These are phyloP conservation scores for Diachasma alloeum DNA, from an alignment of 1,140 invertebrate species.

Conservation along the genomic window DNA sequence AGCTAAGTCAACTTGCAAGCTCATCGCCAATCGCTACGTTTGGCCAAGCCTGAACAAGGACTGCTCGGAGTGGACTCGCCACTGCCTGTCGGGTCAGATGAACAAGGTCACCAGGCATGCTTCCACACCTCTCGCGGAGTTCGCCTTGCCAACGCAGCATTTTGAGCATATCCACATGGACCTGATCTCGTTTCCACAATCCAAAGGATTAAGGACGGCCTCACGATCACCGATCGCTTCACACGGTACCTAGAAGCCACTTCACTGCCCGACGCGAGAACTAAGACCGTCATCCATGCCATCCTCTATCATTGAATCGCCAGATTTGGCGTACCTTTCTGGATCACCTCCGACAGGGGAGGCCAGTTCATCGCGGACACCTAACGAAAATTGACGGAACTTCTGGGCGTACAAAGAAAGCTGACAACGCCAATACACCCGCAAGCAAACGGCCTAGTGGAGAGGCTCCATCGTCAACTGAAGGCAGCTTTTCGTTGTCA, in stretches of 20 bases:
- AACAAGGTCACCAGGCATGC: background rate
- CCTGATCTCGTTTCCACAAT: background rate
- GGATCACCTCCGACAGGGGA: no score
- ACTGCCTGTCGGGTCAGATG: no score
- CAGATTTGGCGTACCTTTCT: no score
- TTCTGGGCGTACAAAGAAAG: no score
- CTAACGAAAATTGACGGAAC: no score
- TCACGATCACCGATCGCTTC: background rate
- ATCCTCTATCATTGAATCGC: no score
- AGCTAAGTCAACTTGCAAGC: background rate
- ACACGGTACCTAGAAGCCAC: background rate
- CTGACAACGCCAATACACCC: no score
- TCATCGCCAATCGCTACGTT: background rate
- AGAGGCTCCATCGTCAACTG: no score
- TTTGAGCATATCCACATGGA: background rate
- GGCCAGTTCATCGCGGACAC: no score
- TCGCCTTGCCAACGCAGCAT: background rate
- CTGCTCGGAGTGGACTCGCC: background rate
- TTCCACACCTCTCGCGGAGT: background rate
- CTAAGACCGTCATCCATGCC: no score
- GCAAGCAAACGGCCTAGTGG: no score
- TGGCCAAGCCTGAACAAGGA: background rate
- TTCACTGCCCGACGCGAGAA: background rate
- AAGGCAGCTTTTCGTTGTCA: no score
- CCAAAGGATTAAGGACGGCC: background rate